Evolutionary conservation across 2,797 vertebrate genomes (phyloP).

Genomic region (Coracias cyanogaster): DNA sequence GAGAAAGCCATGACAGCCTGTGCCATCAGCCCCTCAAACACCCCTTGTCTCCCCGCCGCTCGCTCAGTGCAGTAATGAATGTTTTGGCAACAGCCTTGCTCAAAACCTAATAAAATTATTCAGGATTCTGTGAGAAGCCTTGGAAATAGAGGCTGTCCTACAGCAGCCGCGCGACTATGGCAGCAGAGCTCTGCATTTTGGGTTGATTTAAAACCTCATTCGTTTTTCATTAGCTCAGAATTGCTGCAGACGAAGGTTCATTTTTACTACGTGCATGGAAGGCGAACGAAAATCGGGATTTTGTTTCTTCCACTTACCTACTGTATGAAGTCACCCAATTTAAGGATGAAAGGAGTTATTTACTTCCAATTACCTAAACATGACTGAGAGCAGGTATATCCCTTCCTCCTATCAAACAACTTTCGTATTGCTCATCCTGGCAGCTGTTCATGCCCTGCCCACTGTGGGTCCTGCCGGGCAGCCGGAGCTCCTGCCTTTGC

Average conservation of each 20-base stretch:
- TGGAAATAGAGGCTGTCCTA: slow-evolving; percentile 55
- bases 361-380: slow-evolving; percentile 35
- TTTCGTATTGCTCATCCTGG: background rate
- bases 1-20: background rate
- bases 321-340: background rate
- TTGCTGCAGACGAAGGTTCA: slow-evolving; percentile 66
- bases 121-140: slow-evolving; percentile 43
- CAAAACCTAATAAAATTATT: slow-evolving; percentile 52
- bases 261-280: slow-evolving; percentile 48
- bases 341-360: slow-evolving; percentile 34
- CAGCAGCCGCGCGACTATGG: background rate
- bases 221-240: slow-evolving; percentile 72
- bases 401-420: background rate
- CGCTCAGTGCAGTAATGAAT: background rate
- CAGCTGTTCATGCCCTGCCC: background rate
- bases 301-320: slow-evolving; percentile 31
- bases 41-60: rapidly evolving
- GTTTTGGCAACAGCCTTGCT: slow-evolving; percentile 55
- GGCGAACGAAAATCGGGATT: slow-evolving; percentile 15
- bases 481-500: background rate
- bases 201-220: slow-evolving; percentile 74
- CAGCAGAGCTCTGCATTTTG: slow-evolving; percentile 18
- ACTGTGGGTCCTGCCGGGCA: rapidly evolving
- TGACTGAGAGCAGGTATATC: background rate
- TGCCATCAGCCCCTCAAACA: background rate